Conservation (phyloP, 2,888 invertebrate species). For the Poecilobothrus nobilitatus region DNA sequence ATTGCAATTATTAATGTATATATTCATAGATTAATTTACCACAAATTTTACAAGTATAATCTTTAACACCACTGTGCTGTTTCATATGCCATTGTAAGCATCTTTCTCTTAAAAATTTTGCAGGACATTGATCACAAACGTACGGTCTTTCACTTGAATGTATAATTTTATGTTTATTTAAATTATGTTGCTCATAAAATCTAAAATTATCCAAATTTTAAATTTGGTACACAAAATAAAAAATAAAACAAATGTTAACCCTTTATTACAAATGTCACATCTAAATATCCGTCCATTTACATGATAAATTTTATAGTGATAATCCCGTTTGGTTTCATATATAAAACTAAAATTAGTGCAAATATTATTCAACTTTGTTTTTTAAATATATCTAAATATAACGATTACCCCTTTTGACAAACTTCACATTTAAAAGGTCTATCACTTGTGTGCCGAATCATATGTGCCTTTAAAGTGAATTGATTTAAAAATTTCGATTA, state of each 20-base stretch:
- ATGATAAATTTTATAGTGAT: slow-evolving; percentile 9
- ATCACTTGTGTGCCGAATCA: not conserved
- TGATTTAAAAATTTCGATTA: not conserved
- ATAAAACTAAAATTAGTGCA: not conserved
- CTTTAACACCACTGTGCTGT: not conserved
- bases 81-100: slow-evolving; percentile 8
- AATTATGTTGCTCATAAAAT: not conserved
- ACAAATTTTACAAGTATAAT: slow-evolving; percentile 4
- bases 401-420: not conserved
- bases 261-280: slow-evolving; percentile 7
- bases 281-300: slow-evolving; percentile 5
- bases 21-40: slow-evolving; percentile 8
- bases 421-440: slow-evolving; percentile 7
- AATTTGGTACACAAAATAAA: not conserved
- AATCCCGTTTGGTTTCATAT: not conserved
- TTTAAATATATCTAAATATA: not conserved
- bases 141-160: not conserved
- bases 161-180: not conserved
- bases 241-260: not conserved
- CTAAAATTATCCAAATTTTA: not conserved
- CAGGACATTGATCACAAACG: slow-evolving; percentile 9
- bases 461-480: not conserved
- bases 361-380: not conserved
- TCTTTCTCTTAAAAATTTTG: slow-evolving; percentile 1
- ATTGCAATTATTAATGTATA: not conserved